phyloP scores from a whole-genome alignment of 1,140 invertebrate genomes.

The Drosophila asahinai region DNA sequence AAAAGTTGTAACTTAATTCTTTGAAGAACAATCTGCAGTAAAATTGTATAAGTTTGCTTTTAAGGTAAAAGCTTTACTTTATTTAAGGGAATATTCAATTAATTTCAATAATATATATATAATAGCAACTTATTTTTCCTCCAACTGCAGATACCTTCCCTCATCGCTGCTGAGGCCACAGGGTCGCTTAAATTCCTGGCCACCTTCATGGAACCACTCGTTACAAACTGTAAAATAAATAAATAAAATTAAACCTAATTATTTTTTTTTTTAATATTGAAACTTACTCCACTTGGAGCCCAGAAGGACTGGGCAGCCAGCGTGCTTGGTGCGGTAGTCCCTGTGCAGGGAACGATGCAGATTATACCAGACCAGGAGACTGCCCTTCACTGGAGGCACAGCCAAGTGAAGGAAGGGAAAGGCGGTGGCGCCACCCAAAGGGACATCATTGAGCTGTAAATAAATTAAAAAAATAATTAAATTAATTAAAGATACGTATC shows the following conservation, averaged over 20 bases:
- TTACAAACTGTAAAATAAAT: constrained; percentile 90
- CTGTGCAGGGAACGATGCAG: constrained; percentile 95
- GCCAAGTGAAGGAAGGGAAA: constrained; percentile 95
- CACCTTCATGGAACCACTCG: constrained; percentile 96
- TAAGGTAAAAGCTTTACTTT: background rate
- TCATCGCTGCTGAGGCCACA: constrained; percentile 87
- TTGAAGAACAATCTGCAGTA: too few relatives aligned
- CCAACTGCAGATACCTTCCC: constrained; percentile 23
- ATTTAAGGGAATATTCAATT: background rate
- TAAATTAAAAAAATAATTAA: background rate
- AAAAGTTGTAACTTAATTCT: background rate
- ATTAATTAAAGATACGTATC: background rate
- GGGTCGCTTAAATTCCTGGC: constrained; percentile 93
- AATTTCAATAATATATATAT: background rate
- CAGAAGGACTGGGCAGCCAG: constrained; percentile 97
- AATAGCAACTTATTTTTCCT: constrained; percentile 9
- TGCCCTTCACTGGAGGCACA: constrained; percentile 94
- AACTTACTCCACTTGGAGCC: constrained; percentile 96
- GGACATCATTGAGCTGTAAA: constrained; percentile 95
- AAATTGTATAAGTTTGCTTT: background rate
- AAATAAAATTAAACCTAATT: too few relatives aligned
- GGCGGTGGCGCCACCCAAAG: constrained; percentile 98
- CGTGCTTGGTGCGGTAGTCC: constrained; percentile 96
- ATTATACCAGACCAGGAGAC: constrained; percentile 98
- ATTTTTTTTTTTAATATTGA: too few relatives aligned